Percentiles rank a stretch among this genome's conserved stretches.
Conservation (phyloP, 2,888 invertebrate genomes). For the Dolomedes plantarius region DNA sequence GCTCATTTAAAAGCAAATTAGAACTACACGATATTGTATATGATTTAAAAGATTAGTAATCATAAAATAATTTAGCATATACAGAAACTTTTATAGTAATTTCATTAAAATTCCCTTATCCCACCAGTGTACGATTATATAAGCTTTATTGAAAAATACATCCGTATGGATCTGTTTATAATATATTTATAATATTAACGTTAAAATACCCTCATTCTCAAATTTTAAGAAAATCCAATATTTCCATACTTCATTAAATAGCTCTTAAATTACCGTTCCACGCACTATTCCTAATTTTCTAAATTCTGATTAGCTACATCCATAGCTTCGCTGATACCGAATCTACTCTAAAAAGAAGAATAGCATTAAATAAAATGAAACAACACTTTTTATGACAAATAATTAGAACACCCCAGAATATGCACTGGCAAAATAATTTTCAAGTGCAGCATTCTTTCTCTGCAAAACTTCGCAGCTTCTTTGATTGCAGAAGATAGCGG, state of each 20-base stretch:
- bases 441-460: not conserved
- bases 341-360: conserved; percentile 14
- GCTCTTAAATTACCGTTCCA: conserved; percentile 10
- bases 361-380: conserved; percentile 35
- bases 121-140: too few relatives aligned
- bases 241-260: conserved; percentile 23
- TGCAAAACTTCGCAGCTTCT: conserved; percentile 18
- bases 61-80: too few relatives aligned
- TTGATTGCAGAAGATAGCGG: conserved; percentile 33
- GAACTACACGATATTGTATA: too few relatives aligned
- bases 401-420: conserved; percentile 32
- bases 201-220: not conserved
- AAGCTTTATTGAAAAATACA: too few relatives aligned
- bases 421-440: conserved; percentile 44
- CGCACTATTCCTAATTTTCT: not conserved
- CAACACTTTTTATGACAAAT: conserved; percentile 54
- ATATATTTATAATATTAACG: too few relatives aligned
- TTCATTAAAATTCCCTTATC: too few relatives aligned
- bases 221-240: conserved; percentile 42
- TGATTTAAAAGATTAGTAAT: too few relatives aligned
- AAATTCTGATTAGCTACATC: not conserved
- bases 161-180: too few relatives aligned
- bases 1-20: too few relatives aligned
- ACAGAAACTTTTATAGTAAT: too few relatives aligned
- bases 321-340: not conserved